Base-by-base conservation (phyloP, 30 jellyfish, hydroid and myxozoan genomes). In the Turritopsis dohrnii region DNA sequence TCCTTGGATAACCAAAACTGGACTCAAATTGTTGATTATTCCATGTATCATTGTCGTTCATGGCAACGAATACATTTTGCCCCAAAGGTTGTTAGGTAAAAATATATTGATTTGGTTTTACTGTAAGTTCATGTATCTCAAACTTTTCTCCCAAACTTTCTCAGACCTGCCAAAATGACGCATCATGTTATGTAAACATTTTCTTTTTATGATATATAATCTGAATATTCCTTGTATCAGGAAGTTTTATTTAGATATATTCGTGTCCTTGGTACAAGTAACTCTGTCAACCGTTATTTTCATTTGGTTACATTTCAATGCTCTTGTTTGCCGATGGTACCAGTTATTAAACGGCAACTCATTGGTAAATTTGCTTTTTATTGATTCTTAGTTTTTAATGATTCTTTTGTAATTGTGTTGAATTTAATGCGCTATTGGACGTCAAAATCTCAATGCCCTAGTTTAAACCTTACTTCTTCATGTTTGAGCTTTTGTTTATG, bases 261-360 rank as follows among this genome's bases (percentile, higher is more conserved):
- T 77, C 88, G 88, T 29, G 84, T 92, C 1, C 81, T 85, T 54
- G 98, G 98, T 1, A 92, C 95, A 1, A 30, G 77, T 85, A 92
- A 88, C 76, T 71, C 98, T 0, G 84, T 80, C 75, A 92, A 92
- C 76, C 83, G 92, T 52, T 92, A 89, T 79, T 92, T 92, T 71
- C 98, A 92, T 84, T 81, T 92, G 66, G 96, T 92, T 18, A 76
- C 89, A 53, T 87, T 92, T 54, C 95, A 88, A 74, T 92, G 98
- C 84, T 76, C 79, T 69, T 81, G 76, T 79, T 81, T 80, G 20
- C 41, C 83, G 1, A 30, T 65, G 21, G 21, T 83, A 52, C 30
- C 75, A 30, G 81, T 81, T 26, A 87, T 88, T 17, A 84, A 74
- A 31, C 86, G 87, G 74, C 90, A 92, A 27, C 27, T 84, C 27